Percentiles rank a stretch among this genome's conserved stretches.
Conservation (phyloP, 1,140 invertebrate genomes). For the Druon quercuslanigerum region DNA sequence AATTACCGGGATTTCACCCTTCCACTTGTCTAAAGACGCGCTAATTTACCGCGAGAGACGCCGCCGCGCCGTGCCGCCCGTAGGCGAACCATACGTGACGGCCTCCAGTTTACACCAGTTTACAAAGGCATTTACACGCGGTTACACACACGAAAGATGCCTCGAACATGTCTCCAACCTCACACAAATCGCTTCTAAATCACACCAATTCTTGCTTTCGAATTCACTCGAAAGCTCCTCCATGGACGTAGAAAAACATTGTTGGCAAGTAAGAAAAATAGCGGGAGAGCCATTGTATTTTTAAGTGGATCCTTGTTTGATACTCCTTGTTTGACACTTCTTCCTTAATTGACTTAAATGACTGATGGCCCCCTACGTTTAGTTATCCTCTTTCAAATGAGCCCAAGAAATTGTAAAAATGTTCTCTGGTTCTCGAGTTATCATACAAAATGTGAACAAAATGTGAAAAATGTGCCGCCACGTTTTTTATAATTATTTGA, state of each 20-base stretch:
- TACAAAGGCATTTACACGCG: constrained; percentile 52
- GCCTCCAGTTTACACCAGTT: constrained; percentile 45
- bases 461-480: too few species aligned
- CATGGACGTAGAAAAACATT: background rate
- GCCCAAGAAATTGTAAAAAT: too few species aligned
- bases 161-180: constrained; percentile 35
- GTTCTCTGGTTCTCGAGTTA: too few species aligned
- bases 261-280: background rate
- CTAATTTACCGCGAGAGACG: constrained; percentile 58
- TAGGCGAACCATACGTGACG: constrained; percentile 30
- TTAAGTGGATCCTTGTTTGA: background rate
- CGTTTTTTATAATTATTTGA: too few species aligned
- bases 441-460: too few species aligned
- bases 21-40: constrained; percentile 58
- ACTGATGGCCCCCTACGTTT: background rate
- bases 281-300: background rate
- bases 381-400: too few species aligned
- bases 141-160: constrained; percentile 40
- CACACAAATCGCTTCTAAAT: constrained; percentile 45
- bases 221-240: background rate
- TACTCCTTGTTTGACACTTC: background rate
- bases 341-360: background rate
- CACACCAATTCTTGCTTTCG: constrained; percentile 32
- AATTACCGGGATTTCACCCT: constrained; percentile 65
- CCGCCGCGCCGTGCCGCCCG: constrained; percentile 27